Evolutionary conservation across 2,888 invertebrate species (phyloP).

Genomic region (Spicauda simplicius): DNA sequence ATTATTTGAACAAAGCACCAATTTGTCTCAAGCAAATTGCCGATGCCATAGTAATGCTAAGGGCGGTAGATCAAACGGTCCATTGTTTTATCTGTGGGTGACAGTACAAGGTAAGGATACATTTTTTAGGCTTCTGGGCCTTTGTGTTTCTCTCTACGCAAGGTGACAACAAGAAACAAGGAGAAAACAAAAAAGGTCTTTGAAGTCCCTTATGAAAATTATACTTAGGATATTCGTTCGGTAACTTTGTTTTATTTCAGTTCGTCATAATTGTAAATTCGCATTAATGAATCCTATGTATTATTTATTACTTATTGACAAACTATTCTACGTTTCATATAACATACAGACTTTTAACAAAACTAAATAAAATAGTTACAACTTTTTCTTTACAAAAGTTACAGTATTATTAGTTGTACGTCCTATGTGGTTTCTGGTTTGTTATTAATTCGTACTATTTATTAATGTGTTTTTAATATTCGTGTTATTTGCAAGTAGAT

Average conservation of each 20-base stretch:
- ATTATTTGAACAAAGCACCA: conserved; percentile 62
- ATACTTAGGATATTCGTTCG: background rate
- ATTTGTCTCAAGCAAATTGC: conserved; percentile 73
- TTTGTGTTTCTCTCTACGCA: conserved; percentile 22
- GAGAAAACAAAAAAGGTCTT: conserved; percentile 15
- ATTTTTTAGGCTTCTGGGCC: conserved; percentile 43
- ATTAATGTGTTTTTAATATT: too few species aligned
- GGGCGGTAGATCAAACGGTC: conserved; percentile 70
- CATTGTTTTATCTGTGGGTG: conserved; percentile 71
- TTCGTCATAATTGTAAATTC: too few species aligned
- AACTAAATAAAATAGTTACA: too few species aligned
- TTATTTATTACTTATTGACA: too few species aligned
- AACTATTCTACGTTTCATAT: too few species aligned
- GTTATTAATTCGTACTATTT: too few species aligned
- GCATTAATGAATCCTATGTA: too few species aligned
- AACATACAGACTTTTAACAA: too few species aligned
- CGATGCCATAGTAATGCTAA: conserved; percentile 57
- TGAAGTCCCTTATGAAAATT: background rate
- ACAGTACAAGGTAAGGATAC: conserved; percentile 38
- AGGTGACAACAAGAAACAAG: conserved; percentile 1
- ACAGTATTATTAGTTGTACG: too few species aligned
- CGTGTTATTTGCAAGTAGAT: too few species aligned
- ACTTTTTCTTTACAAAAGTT: too few species aligned
- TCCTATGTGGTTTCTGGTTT: too few species aligned
- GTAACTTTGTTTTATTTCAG: background rate